phyloP scores from a whole-genome alignment of 2,888 invertebrate species.

The Athripsodes cinereus region DNA sequence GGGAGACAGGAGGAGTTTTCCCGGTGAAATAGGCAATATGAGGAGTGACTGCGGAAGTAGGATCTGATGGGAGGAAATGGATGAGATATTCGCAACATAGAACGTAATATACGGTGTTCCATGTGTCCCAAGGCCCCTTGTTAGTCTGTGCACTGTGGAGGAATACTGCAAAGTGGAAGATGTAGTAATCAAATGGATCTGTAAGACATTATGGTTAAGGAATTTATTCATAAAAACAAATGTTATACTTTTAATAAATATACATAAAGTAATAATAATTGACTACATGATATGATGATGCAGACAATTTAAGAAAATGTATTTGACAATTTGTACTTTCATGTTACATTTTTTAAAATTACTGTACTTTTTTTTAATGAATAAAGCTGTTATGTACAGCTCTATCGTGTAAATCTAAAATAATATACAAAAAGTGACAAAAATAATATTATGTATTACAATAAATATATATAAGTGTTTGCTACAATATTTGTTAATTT shows the following conservation, averaged over 20 bases:
- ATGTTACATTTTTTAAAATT: too few relatives aligned
- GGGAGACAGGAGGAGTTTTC: conserved; percentile 53
- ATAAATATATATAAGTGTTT: not conserved
- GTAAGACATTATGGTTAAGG: conserved; percentile 21
- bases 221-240: too few relatives aligned
- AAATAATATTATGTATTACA: not conserved
- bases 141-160: conserved; percentile 64
- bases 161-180: conserved; percentile 82
- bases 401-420: too few relatives aligned
- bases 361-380: too few relatives aligned
- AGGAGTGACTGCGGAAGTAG: conserved; percentile 63
- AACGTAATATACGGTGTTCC: conserved; percentile 68
- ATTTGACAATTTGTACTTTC: too few relatives aligned
- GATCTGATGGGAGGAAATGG: conserved; percentile 76
- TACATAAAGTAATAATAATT: too few relatives aligned
- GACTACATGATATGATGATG: too few relatives aligned
- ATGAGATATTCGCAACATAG: conserved; percentile 67
- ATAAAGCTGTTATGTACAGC: too few relatives aligned
- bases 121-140: conserved; percentile 46
- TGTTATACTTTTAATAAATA: too few relatives aligned
- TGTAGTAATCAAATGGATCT: conserved; percentile 91
- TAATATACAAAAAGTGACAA: too few relatives aligned
- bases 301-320: too few relatives aligned
- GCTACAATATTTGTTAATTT: not conserved
- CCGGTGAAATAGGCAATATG: conserved; percentile 58